Conservation (phyloP, 2,888 invertebrate species). For the Anthoptus insignis region DNA sequence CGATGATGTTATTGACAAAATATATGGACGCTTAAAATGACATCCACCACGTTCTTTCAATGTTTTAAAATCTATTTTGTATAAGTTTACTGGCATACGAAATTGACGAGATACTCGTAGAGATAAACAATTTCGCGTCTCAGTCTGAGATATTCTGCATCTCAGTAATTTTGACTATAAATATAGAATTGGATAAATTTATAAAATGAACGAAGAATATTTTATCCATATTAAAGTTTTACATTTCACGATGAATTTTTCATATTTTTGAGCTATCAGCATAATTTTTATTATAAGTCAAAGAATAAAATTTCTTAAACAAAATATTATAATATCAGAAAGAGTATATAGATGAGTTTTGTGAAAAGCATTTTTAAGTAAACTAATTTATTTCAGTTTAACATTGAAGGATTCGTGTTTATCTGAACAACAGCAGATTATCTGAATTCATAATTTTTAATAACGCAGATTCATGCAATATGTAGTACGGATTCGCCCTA, state of each 20-base stretch:
- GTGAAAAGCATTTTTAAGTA: too few relatives aligned
- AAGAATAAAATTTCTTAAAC: too few relatives aligned
- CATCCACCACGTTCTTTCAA: background rate
- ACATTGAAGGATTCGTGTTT: too few relatives aligned
- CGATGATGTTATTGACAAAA: too few relatives aligned
- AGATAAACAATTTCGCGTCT: constrained; percentile 1
- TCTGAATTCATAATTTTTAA: too few relatives aligned
- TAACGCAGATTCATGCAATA: too few relatives aligned
- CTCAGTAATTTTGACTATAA: constrained; percentile 9
- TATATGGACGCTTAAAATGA: too few relatives aligned
- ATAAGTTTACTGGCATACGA: background rate
- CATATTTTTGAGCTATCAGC: background rate
- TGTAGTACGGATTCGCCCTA: too few relatives aligned
- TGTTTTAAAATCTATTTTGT: background rate
- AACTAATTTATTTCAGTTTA: too few relatives aligned
- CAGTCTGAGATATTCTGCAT: constrained; percentile 9
- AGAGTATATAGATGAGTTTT: too few relatives aligned
- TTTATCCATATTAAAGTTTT: constrained; percentile 2
- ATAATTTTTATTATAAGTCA: background rate
- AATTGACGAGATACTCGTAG: background rate
- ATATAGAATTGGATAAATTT: constrained; percentile 13
- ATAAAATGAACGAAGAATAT: background rate
- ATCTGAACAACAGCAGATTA: too few relatives aligned
- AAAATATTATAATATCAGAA: too few relatives aligned
- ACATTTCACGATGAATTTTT: background rate